These are phyloP conservation scores for Microcebus ravelobensis DNA, from an alignment of 2,113 vertebrate genomes.

Conservation along the genomic window DNA sequence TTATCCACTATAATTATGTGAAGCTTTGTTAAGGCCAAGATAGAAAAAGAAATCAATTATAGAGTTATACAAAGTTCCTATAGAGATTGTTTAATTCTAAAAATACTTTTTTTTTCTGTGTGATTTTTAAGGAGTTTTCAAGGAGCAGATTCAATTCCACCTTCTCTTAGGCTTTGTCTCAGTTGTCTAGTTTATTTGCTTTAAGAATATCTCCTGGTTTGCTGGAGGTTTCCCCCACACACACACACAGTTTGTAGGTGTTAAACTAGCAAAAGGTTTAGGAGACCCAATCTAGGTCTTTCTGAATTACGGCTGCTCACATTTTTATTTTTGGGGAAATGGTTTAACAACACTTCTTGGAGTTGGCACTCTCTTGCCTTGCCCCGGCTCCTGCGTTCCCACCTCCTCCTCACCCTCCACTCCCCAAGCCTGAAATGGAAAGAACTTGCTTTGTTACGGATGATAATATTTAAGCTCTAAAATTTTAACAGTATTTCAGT, in stretches of 20 bases:
- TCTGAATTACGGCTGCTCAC: background rate
- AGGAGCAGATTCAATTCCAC: constrained; percentile 1
- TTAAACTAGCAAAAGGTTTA: background rate
- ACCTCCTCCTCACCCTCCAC: constrained; percentile 2
- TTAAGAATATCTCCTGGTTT: background rate
- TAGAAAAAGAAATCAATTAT: constrained; percentile 9
- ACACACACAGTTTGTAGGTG: background rate
- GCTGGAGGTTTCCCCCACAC: background rate
- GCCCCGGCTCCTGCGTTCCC: background rate
- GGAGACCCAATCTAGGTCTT: background rate
- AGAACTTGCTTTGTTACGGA: constrained; percentile 73
- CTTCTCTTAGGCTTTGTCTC: background rate
- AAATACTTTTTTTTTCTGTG: background rate
- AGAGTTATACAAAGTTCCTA: constrained; percentile 20
- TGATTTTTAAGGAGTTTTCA: constrained; percentile 16
- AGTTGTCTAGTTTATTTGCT: background rate
- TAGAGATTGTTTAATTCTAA: background rate
- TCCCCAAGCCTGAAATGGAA: constrained; percentile 41
- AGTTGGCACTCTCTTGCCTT: background rate
- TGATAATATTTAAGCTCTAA: constrained; percentile 84
- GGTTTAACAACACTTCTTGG: background rate
- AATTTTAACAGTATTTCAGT: constrained; percentile 87
- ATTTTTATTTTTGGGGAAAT: constrained; percentile 31
- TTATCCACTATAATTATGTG: constrained; percentile 60
- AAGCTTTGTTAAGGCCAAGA: constrained; percentile 47